These are phyloP conservation scores for Felis catus DNA, from an alignment of 2,113 vertebrate species.

Conservation along the genomic window F.catus_Fca126_mat1.0 CM031412.1:117772501-117773000, in stretches of 20 bases:
- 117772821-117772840: neutral
- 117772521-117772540: neutral
- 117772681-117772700: neutral
- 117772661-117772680: neutral
- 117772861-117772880: neutral
- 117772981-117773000: neutral
- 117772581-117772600: neutral
- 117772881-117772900: neutral
- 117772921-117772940: neutral
- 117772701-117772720: neutral
- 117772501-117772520: too few relatives aligned
- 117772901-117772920: neutral
- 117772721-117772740: slow-evolving; percentile 15
- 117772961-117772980: neutral
- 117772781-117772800: neutral
- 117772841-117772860: slow-evolving; percentile 25
- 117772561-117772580: neutral
- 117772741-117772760: neutral
- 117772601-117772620: neutral
- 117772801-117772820: neutral
- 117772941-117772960: neutral
- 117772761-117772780: slow-evolving; percentile 29
- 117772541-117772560: neutral
- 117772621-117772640: slow-evolving; percentile 5
- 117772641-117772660: neutral